phyloP scores from a whole-genome alignment of 1,140 invertebrate species.

The Drosophila truncata region DNA sequence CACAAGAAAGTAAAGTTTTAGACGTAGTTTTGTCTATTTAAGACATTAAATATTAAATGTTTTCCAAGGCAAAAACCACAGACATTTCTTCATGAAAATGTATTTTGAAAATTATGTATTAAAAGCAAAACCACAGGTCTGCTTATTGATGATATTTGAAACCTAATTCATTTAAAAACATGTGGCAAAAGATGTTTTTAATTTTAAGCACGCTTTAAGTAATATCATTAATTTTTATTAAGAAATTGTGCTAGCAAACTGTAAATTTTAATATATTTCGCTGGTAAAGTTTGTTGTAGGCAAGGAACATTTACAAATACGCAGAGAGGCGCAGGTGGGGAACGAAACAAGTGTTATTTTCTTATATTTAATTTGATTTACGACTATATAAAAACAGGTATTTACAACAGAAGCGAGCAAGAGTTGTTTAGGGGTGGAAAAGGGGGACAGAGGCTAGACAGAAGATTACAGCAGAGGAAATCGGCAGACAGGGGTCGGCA shows the following conservation, averaged over 20 bases:
- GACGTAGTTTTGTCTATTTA: too few relatives aligned
- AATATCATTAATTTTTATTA: neutral
- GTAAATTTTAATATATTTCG: neutral
- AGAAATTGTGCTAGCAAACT: neutral
- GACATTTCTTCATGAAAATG: too few relatives aligned
- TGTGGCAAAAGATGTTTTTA: neutral
- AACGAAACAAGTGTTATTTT: constrained; percentile 35
- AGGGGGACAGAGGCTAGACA: constrained; percentile 62
- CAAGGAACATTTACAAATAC: constrained; percentile 33
- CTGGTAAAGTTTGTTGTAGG: constrained; percentile 22
- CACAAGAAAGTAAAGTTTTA: neutral
- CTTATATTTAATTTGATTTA: constrained; percentile 9
- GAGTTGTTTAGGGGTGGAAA: constrained; percentile 11
- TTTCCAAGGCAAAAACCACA: too few relatives aligned
- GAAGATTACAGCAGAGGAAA: constrained; percentile 70
- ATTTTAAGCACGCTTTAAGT: neutral
- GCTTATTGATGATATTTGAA: neutral
- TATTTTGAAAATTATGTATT: too few relatives aligned
- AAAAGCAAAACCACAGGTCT: too few relatives aligned
- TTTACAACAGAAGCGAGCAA: constrained; percentile 65
- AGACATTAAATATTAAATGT: too few relatives aligned
- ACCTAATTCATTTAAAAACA: neutral
- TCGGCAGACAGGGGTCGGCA: constrained; percentile 59
- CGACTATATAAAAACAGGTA: constrained; percentile 41
- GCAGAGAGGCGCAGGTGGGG: constrained; percentile 26